Evolutionary conservation across 2,888 invertebrate genomes (phyloP).

Genomic region (Patella caerulea): DNA sequence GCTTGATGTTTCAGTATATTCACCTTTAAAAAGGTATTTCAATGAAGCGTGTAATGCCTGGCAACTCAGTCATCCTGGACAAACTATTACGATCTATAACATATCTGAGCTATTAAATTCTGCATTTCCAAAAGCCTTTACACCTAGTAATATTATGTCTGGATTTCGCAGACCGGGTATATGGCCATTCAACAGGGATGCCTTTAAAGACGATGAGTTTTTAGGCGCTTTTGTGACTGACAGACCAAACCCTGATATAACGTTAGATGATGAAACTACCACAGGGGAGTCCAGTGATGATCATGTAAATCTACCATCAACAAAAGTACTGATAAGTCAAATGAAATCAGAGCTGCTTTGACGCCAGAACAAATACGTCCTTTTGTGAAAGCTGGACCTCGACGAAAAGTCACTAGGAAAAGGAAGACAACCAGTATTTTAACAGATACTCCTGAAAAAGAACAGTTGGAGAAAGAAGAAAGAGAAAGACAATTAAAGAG

Average conservation of each 20-base stretch:
- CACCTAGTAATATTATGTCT: slow-evolving; percentile 26
- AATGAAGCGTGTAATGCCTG: not conserved
- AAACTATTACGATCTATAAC: slow-evolving; percentile 24
- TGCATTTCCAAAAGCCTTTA: slow-evolving; percentile 23
- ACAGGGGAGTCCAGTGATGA: too few species aligned
- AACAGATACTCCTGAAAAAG: too few species aligned
- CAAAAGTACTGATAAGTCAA: too few species aligned
- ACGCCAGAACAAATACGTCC: too few species aligned
- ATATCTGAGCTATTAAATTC: slow-evolving; percentile 4
- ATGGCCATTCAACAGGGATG: slow-evolving; percentile 22
- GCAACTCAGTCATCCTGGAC: slow-evolving; percentile 7
- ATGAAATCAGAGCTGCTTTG: too few species aligned
- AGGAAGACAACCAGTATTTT: too few species aligned
- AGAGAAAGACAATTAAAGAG: too few species aligned
- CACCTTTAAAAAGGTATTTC: slow-evolving; percentile 28
- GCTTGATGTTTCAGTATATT: slow-evolving; percentile 26
- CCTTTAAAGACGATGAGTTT: slow-evolving; percentile 14
- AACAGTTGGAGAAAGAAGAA: too few species aligned
- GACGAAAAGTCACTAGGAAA: too few species aligned
- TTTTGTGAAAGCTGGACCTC: too few species aligned
- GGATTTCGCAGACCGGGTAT: slow-evolving; percentile 26
- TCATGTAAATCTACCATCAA: too few species aligned
- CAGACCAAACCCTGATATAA: not conserved
- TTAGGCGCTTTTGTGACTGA: slow-evolving; percentile 15
- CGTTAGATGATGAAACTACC: too few species aligned